These are phyloP conservation scores for Aromia moschata DNA, from an alignment of 2,888 invertebrate species.

Conservation along the genomic window DNA sequence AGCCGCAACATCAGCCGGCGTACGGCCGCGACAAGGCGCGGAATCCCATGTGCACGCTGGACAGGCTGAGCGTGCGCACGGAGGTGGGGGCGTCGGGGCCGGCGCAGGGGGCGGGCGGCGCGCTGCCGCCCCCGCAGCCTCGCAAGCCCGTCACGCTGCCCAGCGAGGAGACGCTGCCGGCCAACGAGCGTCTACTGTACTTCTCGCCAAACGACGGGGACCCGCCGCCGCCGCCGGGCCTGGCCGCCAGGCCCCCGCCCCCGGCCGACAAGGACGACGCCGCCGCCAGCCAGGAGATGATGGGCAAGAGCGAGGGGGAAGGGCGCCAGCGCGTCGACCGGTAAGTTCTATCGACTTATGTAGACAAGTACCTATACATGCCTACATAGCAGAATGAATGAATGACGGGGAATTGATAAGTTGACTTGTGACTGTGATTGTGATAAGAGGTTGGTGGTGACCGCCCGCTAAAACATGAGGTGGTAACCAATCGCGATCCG, in stretches of 20 bases:
- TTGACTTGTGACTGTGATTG: too few relatives aligned
- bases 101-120: constrained; percentile 31
- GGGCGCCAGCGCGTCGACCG: constrained; percentile 34
- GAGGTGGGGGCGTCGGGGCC: constrained; percentile 63
- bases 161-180: constrained; percentile 64
- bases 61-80: constrained; percentile 72
- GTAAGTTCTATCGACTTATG: too few relatives aligned
- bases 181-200: constrained; percentile 65
- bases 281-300: constrained; percentile 39
- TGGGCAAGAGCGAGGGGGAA: constrained; percentile 43
- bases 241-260: constrained; percentile 39
- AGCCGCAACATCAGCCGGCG: too few relatives aligned
- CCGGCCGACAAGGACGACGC: constrained; percentile 41
- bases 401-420: too few relatives aligned
- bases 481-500: too few relatives aligned
- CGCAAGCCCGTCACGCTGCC: constrained; percentile 61
- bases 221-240: constrained; percentile 34
- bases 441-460: too few relatives aligned
- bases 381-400: not conserved
- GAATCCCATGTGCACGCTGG: constrained; percentile 56
- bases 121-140: constrained; percentile 28
- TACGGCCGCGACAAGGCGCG: constrained; percentile 54
- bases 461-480: too few relatives aligned
- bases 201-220: constrained; percentile 64
- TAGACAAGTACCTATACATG: too few relatives aligned